These are phyloP conservation scores for Oasisia sp. DNA, from an alignment of 2,888 invertebrate genomes.

Conservation along the genomic window DNA sequence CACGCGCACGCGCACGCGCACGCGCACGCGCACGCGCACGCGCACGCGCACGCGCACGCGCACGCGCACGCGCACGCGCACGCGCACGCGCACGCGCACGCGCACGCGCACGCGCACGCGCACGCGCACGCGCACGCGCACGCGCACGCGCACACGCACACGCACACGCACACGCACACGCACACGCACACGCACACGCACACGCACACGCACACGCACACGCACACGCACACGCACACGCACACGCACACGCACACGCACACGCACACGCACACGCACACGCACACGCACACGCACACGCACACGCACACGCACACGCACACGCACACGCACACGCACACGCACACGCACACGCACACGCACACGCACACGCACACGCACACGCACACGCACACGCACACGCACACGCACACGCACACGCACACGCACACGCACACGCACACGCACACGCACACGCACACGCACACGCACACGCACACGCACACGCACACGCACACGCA, in stretches of 20 bases:
- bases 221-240: neutral
- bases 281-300: neutral
- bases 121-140: neutral
- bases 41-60: neutral
- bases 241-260: neutral
- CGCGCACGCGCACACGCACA: neutral
- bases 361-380: neutral
- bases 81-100: neutral
- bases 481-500: no score
- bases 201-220: neutral
- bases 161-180: neutral
- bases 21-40: neutral
- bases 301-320: neutral
- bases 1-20: neutral
- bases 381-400: neutral
- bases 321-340: neutral
- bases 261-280: neutral
- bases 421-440: no score
- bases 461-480: no score
- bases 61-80: neutral
- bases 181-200: neutral
- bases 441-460: no score
- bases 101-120: neutral
- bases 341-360: neutral
- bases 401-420: no score